phyloP scores from a whole-genome alignment of 2,888 invertebrate species.

The Buathra laborator region DNA sequence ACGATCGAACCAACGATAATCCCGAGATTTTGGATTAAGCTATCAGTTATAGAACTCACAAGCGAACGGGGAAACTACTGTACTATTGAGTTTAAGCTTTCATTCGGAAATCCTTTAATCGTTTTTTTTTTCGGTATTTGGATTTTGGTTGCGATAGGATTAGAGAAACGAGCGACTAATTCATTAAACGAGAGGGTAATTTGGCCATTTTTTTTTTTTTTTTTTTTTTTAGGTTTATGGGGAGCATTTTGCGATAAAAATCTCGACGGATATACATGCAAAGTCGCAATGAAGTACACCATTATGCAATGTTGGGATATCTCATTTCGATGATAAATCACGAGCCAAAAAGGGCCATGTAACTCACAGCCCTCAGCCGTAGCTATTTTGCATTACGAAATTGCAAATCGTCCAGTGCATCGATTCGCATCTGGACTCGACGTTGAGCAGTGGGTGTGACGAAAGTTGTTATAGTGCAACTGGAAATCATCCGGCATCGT shows the following conservation, averaged over 20 bases:
- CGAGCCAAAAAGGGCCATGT: too few relatives aligned
- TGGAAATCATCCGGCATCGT: not conserved
- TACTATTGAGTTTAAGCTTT: not conserved
- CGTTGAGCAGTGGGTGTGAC: not conserved
- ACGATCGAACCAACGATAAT: constrained; percentile 7
- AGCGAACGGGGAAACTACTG: not conserved
- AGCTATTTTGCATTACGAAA: not conserved
- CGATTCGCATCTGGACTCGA: constrained; percentile 27
- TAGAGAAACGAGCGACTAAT: not conserved
- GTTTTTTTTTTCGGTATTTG: not conserved
- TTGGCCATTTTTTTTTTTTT: too few relatives aligned
- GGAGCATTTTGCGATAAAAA: too few relatives aligned
- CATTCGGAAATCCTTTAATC: not conserved
- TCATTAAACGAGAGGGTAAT: too few relatives aligned
- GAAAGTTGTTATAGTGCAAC: not conserved
- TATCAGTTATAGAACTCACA: not conserved
- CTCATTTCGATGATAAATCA: too few relatives aligned
- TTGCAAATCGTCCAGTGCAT: constrained; percentile 12
- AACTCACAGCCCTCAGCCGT: too few relatives aligned
- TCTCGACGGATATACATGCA: too few relatives aligned
- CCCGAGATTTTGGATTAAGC: constrained; percentile 1
- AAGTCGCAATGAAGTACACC: too few relatives aligned
- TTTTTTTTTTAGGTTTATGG: too few relatives aligned
- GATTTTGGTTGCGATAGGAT: not conserved
- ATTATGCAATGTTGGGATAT: too few relatives aligned